Conservation (phyloP, 2,113 vertebrate genomes). For the Cynocephalus volans region DNA sequence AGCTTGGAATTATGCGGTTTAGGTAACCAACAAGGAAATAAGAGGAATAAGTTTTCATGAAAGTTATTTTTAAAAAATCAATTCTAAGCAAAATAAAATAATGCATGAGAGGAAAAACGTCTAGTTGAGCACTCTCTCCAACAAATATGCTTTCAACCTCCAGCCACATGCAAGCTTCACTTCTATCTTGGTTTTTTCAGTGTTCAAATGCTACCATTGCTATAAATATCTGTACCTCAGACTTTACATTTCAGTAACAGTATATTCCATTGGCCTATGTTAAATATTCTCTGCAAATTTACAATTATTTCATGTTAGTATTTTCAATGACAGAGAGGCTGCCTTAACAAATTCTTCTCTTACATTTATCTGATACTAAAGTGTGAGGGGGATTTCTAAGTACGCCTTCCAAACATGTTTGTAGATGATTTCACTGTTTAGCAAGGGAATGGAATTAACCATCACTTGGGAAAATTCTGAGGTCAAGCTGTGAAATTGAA, state of each 20-base stretch:
- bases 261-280: neutral
- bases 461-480: slow-evolving; percentile 80
- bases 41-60: neutral
- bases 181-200: neutral
- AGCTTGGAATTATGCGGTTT: slow-evolving; percentile 13
- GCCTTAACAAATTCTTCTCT: slow-evolving; percentile 31
- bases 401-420: slow-evolving; percentile 70
- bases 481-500: slow-evolving; percentile 81
- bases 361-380: slow-evolving; percentile 65
- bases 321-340: slow-evolving; percentile 41
- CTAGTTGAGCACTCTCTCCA: neutral
- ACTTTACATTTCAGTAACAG: slow-evolving; percentile 38
- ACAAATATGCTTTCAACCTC: neutral
- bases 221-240: slow-evolving; percentile 25
- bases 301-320: slow-evolving; percentile 15
- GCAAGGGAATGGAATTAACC: slow-evolving; percentile 75
- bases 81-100: slow-evolving; percentile 32
- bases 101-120: neutral
- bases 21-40: slow-evolving; percentile 49
- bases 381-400: slow-evolving; percentile 63
- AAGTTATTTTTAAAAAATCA: neutral
- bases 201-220: neutral
- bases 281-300: slow-evolving; percentile 50
- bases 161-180: neutral
- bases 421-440: slow-evolving; percentile 78